These are phyloP conservation scores for Pollachius pollachius DNA, from an alignment of 2,113 vertebrate genomes.

Conservation along the genomic window DNA sequence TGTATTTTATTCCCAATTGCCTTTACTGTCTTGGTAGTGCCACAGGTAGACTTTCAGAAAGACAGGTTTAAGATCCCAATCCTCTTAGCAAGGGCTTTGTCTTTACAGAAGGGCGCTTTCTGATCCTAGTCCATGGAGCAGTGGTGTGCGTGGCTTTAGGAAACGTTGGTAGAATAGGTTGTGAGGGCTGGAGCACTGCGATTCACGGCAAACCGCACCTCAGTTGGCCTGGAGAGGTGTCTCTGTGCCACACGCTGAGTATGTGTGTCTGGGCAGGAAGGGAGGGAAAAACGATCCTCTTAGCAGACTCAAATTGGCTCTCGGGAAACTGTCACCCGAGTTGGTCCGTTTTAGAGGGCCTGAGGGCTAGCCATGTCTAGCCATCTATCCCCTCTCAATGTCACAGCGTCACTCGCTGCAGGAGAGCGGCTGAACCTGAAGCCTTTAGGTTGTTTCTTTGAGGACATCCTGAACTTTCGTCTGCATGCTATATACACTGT, in stretches of 20 bases:
- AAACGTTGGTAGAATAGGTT: constrained; percentile 16
- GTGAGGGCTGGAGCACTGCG: constrained; percentile 9
- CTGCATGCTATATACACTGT: constrained; percentile 15
- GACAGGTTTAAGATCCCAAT: constrained; percentile 57
- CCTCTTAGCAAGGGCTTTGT: constrained; percentile 58
- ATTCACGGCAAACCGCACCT: constrained; percentile 20
- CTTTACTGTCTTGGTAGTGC: constrained; percentile 7
- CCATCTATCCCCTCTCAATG: constrained; percentile 32
- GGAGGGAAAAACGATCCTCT: constrained; percentile 61
- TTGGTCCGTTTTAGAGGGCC: constrained; percentile 56
- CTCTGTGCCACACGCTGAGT: constrained; percentile 33
- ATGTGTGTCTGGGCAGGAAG: constrained; percentile 60
- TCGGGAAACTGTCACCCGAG: constrained; percentile 65
- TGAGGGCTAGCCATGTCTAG: constrained; percentile 39
- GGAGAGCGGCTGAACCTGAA: constrained; percentile 36
- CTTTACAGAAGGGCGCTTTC: constrained; percentile 34
- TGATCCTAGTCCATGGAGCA: background rate
- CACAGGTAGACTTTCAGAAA: constrained; percentile 34
- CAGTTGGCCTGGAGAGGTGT: constrained; percentile 18
- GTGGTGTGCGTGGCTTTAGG: constrained; percentile 8
- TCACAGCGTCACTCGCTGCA: background rate
- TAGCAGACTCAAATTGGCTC: constrained; percentile 61
- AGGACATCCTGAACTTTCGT: constrained; percentile 37
- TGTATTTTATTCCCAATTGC: background rate
- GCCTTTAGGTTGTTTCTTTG: constrained; percentile 14